Percentiles rank a stretch among this genome's conserved stretches.
phyloP scores from a whole-genome alignment of 2,888 invertebrate genomes.

The Cephonodes hylas region DNA sequence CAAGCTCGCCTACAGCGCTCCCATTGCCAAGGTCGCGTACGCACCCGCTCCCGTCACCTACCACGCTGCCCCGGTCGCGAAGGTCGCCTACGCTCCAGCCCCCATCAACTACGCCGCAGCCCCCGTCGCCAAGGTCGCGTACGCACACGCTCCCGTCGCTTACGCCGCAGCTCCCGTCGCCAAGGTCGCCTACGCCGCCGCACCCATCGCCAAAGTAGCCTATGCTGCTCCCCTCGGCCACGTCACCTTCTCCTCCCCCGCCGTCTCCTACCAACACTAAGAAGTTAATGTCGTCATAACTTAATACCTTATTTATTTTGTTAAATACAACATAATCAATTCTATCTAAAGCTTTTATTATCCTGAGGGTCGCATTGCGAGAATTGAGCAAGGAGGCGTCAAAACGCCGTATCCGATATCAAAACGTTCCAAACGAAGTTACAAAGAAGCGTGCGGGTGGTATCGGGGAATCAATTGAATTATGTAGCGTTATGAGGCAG shows the following conservation, averaged over 20 bases:
- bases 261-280: conserved; percentile 69
- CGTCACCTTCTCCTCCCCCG: conserved; percentile 61
- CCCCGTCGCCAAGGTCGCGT: conserved; percentile 31
- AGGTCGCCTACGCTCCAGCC: conserved; percentile 33
- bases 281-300: conserved; percentile 31
- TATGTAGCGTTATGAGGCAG: conserved; percentile 76
- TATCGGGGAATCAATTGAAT: conserved; percentile 80
- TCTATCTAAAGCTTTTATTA: conserved; percentile 47
- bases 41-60: conserved; percentile 35
- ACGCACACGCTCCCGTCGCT: conserved; percentile 39
- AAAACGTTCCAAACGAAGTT: conserved; percentile 79
- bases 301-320: conserved; percentile 57
- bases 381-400: conserved; percentile 70
- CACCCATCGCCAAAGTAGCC: conserved; percentile 35
- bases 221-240: conserved; percentile 45
- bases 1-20: conserved; percentile 35
- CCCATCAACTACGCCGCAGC: conserved; percentile 34
- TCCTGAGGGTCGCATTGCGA: conserved; percentile 47
- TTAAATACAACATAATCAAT: conserved; percentile 52
- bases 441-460: conserved; percentile 76
- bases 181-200: conserved; percentile 27
- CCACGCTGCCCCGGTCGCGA: conserved; percentile 28
- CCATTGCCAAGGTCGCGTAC: conserved; percentile 43
- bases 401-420: conserved; percentile 78
- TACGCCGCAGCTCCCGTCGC: conserved; percentile 32